Base-by-base conservation (phyloP, 2,113 vertebrate genomes). In the Ellobius talpinus region DNA sequence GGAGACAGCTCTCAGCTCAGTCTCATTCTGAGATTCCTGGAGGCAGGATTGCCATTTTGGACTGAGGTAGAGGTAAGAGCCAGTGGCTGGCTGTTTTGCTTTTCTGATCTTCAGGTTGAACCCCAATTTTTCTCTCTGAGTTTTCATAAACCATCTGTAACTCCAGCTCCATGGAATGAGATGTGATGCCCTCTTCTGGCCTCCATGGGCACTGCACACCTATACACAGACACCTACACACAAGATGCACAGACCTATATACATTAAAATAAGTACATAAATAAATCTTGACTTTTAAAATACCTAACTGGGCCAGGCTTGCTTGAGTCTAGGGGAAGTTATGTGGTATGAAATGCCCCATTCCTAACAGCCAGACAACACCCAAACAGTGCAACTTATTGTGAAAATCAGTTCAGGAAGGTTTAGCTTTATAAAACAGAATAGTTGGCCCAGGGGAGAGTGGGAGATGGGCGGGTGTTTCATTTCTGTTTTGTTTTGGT, bases 331-430 rank as follows among this genome's bases (percentile, higher is more conserved):
- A 33, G 81, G 42, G 63, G 13, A n/a, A 2, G 3, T 5, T 5
- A 33, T 23, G 7, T 26, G 10, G 16, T 73, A 31, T 10, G 1
- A 94, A 95, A 89, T 72, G 17, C 26, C 42, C 33, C n/a, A 31
- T 6, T 31, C 77, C n/a, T 68, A 36, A 36, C 78, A 89, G 16
- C 33, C 70, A 73, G 78, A 63, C 86, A 58, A 24, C 45, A 47
- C 33, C 85, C 88, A 77, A 94, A 90, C 6, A 33, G 58, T 21
- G n/a, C 2, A 76, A 81, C 61, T 93, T 89, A 82, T 81, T 42
- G 47, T 45, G 65, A 82, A 97, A 82, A 86, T 86, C 79, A 77
- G 86, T 63, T 92, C 88, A 31, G 45, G n/a, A 36, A 55, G 87
- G 2, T n/a, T 66, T 63, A 74, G 72, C 58, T 61, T 73, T 52